Base-by-base conservation (phyloP, 2,888 invertebrate species). In the Encarsia formosa region DNA sequence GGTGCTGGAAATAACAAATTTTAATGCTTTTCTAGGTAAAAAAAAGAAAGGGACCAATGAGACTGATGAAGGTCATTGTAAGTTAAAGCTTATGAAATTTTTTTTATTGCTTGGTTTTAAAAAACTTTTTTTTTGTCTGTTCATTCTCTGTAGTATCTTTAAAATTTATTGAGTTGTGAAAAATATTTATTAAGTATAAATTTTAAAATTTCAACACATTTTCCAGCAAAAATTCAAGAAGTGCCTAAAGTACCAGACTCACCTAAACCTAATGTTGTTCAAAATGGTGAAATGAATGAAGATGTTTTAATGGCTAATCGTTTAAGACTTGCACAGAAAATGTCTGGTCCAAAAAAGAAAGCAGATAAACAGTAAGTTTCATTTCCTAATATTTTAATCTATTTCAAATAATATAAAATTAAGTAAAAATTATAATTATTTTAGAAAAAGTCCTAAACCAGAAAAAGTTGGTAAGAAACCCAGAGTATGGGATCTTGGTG, bases 401-500 rank as follows among this genome's bases (percentile, higher is more conserved):
- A 72, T 41, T 18, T 76, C 11, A 26, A 20, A 16, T 18, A 22
- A 8, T 24, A 77, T 50, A 26, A 75, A 75, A 60, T 78, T 79
- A 52, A 79, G 59, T 76, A 75, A 53, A 22, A 29, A 20, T 39
- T 40, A 43, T 19, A 34, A 6, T n/a, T 75, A 75, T 54, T 66
- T 69, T 38, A 76, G 80, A 66, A 77, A 79, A 70, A 74, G 76
- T 64, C 79, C 78, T 2, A 79, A 79, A 58, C 70, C 76, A 19
- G 81, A 82, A 37, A 87, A 87, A 69, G 84, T 85, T 18, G 91
- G 90, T 1, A 97, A 97, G 69, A 88, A 91, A 68, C 91, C 91
- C 0, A 83, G 93, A 47, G 83, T 88, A 47, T 97, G 96, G 97
- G 93, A 91, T 62, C 76, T 91, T 45, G 87, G 87, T 35, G 94